These are phyloP conservation scores for Dynastes tityus DNA, from an alignment of 2,888 invertebrate species.

Conservation along the genomic window DNA sequence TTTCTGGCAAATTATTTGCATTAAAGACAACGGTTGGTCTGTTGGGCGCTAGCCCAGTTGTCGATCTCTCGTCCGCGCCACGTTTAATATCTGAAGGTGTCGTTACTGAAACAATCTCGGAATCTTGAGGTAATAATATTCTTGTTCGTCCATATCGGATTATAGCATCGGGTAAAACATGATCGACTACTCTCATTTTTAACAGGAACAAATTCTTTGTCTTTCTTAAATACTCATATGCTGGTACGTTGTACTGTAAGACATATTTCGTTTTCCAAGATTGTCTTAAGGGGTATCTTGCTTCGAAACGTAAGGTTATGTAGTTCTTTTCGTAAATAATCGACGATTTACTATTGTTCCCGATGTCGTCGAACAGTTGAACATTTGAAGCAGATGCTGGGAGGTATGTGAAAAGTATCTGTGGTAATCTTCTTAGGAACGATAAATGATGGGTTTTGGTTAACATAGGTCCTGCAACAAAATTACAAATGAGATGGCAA, in stretches of 20 bases:
- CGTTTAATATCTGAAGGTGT: constrained; percentile 51
- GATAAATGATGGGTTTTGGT: constrained; percentile 52
- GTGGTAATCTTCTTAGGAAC: not conserved
- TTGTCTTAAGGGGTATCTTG: constrained; percentile 57
- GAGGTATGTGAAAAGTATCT: constrained; percentile 56
- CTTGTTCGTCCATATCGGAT: constrained; percentile 56
- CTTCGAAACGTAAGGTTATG: constrained; percentile 56
- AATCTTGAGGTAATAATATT: constrained; percentile 58
- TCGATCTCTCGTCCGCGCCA: constrained; percentile 38
- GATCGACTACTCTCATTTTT: constrained; percentile 58
- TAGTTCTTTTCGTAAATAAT: constrained; percentile 51
- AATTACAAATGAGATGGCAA: not conserved
- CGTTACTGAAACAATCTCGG: constrained; percentile 47
- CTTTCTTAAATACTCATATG: constrained; percentile 57
- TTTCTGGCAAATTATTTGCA: constrained; percentile 56
- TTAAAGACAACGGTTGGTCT: constrained; percentile 55
- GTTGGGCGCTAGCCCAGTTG: constrained; percentile 53
- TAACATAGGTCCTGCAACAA: constrained; percentile 56
- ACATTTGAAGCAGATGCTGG: constrained; percentile 58
- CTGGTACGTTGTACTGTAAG: constrained; percentile 58
- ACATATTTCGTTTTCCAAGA: constrained; percentile 60
- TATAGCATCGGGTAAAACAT: constrained; percentile 57
- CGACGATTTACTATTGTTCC: constrained; percentile 56
- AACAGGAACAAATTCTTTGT: constrained; percentile 49
- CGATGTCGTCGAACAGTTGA: constrained; percentile 58